A percentile compares a stretch with the other conserved stretches of the same genome.
These are phyloP conservation scores for Nilaparvata lugens DNA, from an alignment of 1,140 invertebrate species.

Conservation along the genomic window DNA sequence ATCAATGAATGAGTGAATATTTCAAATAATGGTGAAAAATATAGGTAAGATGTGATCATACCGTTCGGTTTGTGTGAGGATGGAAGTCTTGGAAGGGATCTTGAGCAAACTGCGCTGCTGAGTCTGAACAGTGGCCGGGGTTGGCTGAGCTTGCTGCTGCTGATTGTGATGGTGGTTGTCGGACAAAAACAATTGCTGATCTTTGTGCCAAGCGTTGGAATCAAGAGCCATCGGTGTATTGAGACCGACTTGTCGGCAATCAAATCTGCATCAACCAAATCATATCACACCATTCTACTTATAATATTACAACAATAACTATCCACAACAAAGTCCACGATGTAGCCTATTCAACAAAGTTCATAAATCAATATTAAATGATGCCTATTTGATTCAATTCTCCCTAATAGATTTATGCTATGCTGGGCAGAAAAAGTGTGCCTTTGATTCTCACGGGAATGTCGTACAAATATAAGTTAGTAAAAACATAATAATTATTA, in stretches of 20 bases:
- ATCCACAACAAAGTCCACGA: too few relatives aligned
- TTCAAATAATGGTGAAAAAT: neutral
- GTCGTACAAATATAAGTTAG: too few relatives aligned
- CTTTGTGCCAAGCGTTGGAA: conserved; percentile 14
- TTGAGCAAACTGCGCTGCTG: conserved; percentile 22
- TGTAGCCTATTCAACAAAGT: too few relatives aligned
- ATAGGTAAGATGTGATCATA: neutral
- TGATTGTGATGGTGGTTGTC: conserved; percentile 11
- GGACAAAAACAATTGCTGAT: conserved; percentile 10
- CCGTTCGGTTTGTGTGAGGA: conserved; percentile 37
- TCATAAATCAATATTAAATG: too few relatives aligned
- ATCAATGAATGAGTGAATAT: too few relatives aligned
- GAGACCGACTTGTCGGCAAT: neutral
- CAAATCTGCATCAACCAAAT: neutral
- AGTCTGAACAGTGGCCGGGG: neutral
- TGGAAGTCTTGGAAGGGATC: conserved; percentile 36
- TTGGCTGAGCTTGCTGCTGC: conserved; percentile 1
- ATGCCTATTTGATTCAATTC: too few relatives aligned
- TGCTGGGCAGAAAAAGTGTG: too few relatives aligned
- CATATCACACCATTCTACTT: too few relatives aligned
- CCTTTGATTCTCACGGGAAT: too few relatives aligned
- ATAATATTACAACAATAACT: too few relatives aligned
- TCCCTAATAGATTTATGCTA: too few relatives aligned
- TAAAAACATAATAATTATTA: too few relatives aligned
- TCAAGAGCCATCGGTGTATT: conserved; percentile 15